Base-by-base conservation (phyloP, 1,140 invertebrate genomes). In the Maconellicoccus hirsutus region DNA sequence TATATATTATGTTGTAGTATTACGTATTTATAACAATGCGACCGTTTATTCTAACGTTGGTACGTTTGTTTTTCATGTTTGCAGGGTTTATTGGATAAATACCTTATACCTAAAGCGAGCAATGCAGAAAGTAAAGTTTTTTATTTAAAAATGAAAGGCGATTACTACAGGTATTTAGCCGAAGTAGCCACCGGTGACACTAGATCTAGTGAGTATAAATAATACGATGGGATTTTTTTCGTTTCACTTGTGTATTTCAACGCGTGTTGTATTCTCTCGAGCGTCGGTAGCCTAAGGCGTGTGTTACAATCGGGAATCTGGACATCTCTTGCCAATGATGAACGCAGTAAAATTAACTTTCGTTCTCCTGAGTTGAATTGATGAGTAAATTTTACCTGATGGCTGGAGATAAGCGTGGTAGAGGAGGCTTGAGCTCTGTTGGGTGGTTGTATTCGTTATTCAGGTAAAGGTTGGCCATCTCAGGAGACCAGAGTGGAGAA, bases 91-190 rank as follows among this genome's bases (percentile, higher is more conserved):
- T 85, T 98, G 79, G 94, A 98, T 84, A 96, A 97, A 84, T 93
- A 92, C 84, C 86, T 98, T 81, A 96, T 98, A 81, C 91, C 93
- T 78, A 94, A 95, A 85, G 93, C 94, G 79, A 92, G 91, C 82
- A 95, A 93, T 82, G 89, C 94, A 80, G 96, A 98, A 86, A 96
- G 93, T 81, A 96, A 96, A 89, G 96, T 98, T 80, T 98, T 98
- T 84, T 98, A 98, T 86, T 86, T 97, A 82, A 98, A 98, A 87
- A 98, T 98, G 95, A 96, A 98, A 85, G 96, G 96, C 79, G 96
- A 98, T 85, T 98, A 98, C 85, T 97, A 96, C 85, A 91, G 96
- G 86, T 99, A 99, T 87, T 86, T 98, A 79, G 96, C 96, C 79
- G 96, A 99, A 87, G 96, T 98, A 79, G 93, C 93, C 78, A 93